These are phyloP conservation scores for Ariolimax columbianus DNA, from an alignment of 2,888 invertebrate genomes.

Conservation along the genomic window DNA sequence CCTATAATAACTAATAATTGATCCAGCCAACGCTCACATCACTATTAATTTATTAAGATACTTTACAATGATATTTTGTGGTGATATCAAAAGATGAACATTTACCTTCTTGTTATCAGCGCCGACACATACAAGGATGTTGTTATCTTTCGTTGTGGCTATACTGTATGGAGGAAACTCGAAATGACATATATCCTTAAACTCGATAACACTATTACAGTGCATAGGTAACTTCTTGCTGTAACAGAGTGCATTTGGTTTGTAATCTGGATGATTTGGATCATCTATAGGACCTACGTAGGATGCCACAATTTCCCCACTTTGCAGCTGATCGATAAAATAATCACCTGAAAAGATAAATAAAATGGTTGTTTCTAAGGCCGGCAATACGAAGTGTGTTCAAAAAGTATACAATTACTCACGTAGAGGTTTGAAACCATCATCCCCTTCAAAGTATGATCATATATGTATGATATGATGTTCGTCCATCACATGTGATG, in stretches of 20 bases:
- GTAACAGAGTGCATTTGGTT: not conserved
- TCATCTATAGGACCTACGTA: not conserved
- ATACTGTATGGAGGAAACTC: conserved; percentile 44
- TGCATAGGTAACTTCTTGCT: not conserved
- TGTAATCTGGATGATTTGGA: too few species aligned
- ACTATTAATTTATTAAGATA: too few species aligned
- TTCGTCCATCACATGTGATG: too few species aligned
- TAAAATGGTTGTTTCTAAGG: not conserved
- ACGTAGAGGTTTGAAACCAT: too few species aligned
- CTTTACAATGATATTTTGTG: too few species aligned
- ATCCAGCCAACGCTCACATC: too few species aligned
- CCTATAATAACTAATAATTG: too few species aligned
- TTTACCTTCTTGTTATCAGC: conserved; percentile 23
- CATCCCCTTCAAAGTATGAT: too few species aligned
- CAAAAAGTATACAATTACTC: not conserved
- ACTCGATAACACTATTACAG: not conserved
- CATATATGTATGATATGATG: too few species aligned
- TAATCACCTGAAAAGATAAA: conserved; percentile 22
- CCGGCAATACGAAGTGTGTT: not conserved
- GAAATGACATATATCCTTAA: conserved; percentile 1
- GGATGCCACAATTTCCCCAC: conserved; percentile 34
- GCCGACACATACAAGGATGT: conserved; percentile 43
- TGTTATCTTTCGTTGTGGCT: conserved; percentile 48
- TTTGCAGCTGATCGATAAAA: conserved; percentile 5
- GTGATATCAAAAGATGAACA: not conserved